Percentiles rank a stretch among this genome's conserved stretches.
Evolutionary conservation across 2,888 invertebrate genomes (phyloP).

Genomic region (Aricia artaxerxes): DNA sequence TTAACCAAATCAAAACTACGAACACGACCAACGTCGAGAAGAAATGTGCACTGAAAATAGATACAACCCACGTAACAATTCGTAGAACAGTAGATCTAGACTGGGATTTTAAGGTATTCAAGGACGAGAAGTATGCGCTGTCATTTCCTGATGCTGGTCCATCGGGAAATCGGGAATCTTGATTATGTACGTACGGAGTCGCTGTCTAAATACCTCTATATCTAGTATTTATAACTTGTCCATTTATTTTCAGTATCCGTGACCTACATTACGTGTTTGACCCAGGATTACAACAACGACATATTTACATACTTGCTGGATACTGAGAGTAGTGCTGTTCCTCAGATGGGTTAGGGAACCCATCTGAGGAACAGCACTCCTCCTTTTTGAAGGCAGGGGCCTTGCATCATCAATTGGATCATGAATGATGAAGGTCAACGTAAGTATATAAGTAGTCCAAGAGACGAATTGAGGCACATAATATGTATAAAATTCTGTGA

Average conservation of each 20-base stretch:
- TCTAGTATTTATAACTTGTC: background rate
- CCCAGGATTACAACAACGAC: constrained; percentile 52
- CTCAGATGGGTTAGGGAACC: constrained; percentile 44
- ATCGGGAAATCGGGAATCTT: background rate
- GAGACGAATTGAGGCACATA: too few species aligned
- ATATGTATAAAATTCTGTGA: too few species aligned
- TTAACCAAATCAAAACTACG: background rate
- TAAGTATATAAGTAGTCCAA: constrained; percentile 47
- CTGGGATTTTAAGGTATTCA: constrained; percentile 12
- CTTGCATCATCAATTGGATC: constrained; percentile 68
- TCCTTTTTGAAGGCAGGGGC: background rate
- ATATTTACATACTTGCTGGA: constrained; percentile 53
- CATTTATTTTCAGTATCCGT: constrained; percentile 47
- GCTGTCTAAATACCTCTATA: background rate
- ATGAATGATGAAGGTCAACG: constrained; percentile 58
- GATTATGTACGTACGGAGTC: too few species aligned
- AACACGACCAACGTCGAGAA: background rate
- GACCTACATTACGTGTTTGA: constrained; percentile 49
- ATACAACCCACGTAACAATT: background rate
- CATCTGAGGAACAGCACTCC: too few species aligned
- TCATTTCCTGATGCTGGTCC: background rate
- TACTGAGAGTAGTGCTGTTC: constrained; percentile 46
- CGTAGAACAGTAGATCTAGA: background rate
- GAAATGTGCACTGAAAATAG: constrained; percentile 4
- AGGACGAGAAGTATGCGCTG: background rate